phyloP scores from a whole-genome alignment of 2,888 invertebrate species.

The Rhodophaea formosa region DNA sequence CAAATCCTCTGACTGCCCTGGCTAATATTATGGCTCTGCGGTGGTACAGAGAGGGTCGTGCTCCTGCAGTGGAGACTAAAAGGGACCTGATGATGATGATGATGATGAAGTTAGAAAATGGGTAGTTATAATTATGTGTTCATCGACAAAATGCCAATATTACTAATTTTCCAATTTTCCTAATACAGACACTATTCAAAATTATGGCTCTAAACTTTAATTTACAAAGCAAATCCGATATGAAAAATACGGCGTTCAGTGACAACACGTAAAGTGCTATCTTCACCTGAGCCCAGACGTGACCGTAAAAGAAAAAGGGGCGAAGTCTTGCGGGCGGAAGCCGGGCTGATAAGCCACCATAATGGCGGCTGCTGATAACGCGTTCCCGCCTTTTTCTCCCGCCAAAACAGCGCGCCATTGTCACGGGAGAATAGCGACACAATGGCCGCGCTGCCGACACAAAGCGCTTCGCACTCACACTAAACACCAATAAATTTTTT shows the following conservation, averaged over 20 bases:
- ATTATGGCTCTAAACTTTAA: neutral
- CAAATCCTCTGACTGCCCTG: too few species aligned
- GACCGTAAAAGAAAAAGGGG: constrained; percentile 79
- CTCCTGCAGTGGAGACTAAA: too few species aligned
- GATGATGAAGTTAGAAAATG: too few species aligned
- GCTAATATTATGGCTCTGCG: too few species aligned
- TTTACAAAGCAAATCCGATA: constrained; percentile 3
- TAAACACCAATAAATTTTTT: constrained; percentile 62
- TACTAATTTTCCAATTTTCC: too few species aligned
- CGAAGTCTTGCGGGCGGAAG: constrained; percentile 68
- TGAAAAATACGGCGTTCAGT: constrained; percentile 13
- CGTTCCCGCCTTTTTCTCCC: constrained; percentile 78
- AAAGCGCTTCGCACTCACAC: constrained; percentile 49
- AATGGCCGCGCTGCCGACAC: constrained; percentile 50
- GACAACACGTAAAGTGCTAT: constrained; percentile 43
- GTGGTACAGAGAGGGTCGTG: too few species aligned
- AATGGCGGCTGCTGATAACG: constrained; percentile 78
- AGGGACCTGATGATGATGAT: too few species aligned
- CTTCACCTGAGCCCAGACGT: constrained; percentile 67
- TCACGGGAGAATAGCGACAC: constrained; percentile 63
- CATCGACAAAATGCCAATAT: too few species aligned
- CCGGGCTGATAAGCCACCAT: constrained; percentile 76
- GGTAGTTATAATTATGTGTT: too few species aligned
- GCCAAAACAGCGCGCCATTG: constrained; percentile 75
- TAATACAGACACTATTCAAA: too few species aligned